phyloP scores from a whole-genome alignment of 2,888 invertebrate species.

The Epistrophe eligans region DNA sequence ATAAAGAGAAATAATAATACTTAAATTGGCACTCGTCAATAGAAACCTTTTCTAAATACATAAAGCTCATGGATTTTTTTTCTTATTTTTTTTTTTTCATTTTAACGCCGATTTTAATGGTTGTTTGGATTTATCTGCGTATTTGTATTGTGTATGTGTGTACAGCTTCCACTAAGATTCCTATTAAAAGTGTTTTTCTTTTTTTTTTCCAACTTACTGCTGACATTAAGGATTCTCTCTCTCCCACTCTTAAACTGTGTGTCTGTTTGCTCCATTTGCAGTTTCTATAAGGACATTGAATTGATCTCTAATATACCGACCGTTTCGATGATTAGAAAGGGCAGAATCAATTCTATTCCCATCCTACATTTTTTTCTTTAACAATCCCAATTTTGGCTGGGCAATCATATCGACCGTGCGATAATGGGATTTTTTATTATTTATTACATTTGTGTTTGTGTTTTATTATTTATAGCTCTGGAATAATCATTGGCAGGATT shows the following conservation, averaged over 20 bases:
- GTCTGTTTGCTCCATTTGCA: slow-evolving; percentile 30
- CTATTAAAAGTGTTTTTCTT: slow-evolving; percentile 32
- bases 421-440: slow-evolving; percentile 67
- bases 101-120: slow-evolving; percentile 36
- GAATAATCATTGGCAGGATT: slow-evolving; percentile 47
- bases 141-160: not conserved
- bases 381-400: slow-evolving; percentile 5
- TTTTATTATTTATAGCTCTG: slow-evolving; percentile 32
- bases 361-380: not conserved
- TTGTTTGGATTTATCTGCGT: not conserved
- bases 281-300: slow-evolving; percentile 48
- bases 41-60: slow-evolving; percentile 4
- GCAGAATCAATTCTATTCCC: slow-evolving; percentile 50
- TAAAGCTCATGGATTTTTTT: slow-evolving; percentile 1
- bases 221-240: slow-evolving; percentile 10
- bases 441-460: slow-evolving; percentile 55
- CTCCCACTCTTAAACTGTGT: too few species aligned
- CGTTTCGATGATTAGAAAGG: slow-evolving; percentile 54
- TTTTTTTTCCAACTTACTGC: not conserved
- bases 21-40: not conserved
- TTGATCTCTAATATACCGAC: slow-evolving; percentile 36
- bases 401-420: slow-evolving; percentile 37
- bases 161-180: slow-evolving; percentile 19
- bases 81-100: slow-evolving; percentile 13
- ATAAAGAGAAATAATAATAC: not conserved